These are phyloP conservation scores for Neosalanx taihuensis DNA, from an alignment of 2,797 vertebrate species.

Conservation along the genomic window DNA sequence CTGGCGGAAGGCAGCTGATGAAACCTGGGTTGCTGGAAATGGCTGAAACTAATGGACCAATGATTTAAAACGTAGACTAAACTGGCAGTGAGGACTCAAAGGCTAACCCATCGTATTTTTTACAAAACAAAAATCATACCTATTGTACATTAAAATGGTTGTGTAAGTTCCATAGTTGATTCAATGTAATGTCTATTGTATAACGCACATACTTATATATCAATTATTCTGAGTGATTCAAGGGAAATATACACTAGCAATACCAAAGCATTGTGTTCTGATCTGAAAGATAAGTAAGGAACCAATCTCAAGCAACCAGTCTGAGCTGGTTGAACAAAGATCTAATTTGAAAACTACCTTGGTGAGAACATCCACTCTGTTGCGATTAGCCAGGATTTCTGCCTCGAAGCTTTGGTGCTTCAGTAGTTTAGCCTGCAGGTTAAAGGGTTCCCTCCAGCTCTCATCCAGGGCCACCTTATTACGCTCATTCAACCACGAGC, in stretches of 20 bases:
- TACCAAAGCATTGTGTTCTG: background rate
- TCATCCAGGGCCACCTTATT: constrained; percentile 80
- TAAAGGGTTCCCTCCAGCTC: constrained; percentile 79
- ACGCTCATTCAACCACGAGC: constrained; percentile 83
- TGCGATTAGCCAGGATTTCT: constrained; percentile 78
- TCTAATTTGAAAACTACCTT: constrained; percentile 61
- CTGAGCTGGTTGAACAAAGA: background rate
- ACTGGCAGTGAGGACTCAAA: no score
- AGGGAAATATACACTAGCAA: background rate
- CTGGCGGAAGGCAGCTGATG: no score
- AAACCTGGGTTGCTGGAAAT: no score
- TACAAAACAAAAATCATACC: no score
- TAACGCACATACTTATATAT: no score
- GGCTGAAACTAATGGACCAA: no score
- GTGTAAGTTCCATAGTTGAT: no score
- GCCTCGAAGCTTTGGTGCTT: constrained; percentile 84
- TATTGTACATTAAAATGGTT: background rate
- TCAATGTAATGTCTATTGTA: no score
- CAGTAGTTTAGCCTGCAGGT: constrained; percentile 79
- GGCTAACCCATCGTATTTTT: no score
- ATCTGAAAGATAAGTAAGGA: background rate
- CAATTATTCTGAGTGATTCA: no score
- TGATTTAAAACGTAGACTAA: no score
- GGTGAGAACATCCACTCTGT: constrained; percentile 68
- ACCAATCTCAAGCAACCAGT: background rate